Conservation (phyloP, 2,888 invertebrate species). For the Eristalis intricaria region DNA sequence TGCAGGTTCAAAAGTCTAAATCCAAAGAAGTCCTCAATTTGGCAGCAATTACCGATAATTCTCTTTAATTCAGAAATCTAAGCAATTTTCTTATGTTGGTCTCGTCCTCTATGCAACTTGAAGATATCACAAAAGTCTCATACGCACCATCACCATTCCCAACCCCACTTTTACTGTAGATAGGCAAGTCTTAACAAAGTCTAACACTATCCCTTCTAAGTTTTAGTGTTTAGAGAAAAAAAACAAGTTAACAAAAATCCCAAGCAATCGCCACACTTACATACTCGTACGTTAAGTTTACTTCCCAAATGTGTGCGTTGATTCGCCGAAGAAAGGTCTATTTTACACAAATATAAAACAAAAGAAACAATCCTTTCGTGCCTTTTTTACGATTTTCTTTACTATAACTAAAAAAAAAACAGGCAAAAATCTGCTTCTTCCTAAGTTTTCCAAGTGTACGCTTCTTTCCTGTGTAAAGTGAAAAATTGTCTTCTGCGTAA, state of each 20-base stretch:
- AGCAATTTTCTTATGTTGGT: no score
- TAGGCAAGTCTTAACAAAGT: slow-evolving; percentile 18
- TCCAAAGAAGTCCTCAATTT: no score
- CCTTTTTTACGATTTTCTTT: slow-evolving; percentile 65
- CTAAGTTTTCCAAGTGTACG: slow-evolving; percentile 21
- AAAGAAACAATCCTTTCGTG: slow-evolving; percentile 66
- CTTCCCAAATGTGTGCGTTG: slow-evolving; percentile 20
- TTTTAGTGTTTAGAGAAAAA: neutral
- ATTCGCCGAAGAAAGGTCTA: slow-evolving; percentile 37
- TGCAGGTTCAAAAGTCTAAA: no score
- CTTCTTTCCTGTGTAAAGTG: slow-evolving; percentile 15
- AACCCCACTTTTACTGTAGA: slow-evolving; percentile 3
- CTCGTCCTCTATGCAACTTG: no score
- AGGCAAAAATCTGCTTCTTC: slow-evolving; percentile 12
- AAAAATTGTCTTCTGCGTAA: slow-evolving; percentile 33
- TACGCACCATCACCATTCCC: neutral
- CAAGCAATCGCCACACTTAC: slow-evolving; percentile 41
- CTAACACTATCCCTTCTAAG: slow-evolving; percentile 5
- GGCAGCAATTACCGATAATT: no score
- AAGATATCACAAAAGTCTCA: neutral
- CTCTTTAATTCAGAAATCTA: no score
- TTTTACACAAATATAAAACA: slow-evolving; percentile 44
- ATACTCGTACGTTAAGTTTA: neutral
- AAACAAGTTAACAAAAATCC: slow-evolving; percentile 56
- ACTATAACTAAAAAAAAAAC: neutral